These are phyloP conservation scores for Masnerella sp. DNA, from an alignment of 2,888 invertebrate genomes.

Conservation along the genomic window DNA sequence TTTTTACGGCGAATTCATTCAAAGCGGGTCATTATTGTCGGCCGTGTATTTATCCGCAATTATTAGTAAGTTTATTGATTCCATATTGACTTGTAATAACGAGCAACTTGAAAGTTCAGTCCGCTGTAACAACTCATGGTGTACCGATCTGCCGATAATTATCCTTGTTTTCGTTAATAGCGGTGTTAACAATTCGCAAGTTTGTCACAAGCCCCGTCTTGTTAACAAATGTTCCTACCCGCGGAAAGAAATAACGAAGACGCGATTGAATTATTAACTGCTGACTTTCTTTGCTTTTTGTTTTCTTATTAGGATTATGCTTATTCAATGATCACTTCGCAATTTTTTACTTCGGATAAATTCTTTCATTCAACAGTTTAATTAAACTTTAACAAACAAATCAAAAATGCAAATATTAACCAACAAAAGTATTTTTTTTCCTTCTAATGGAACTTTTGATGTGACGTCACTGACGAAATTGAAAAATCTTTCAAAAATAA, in stretches of 20 bases:
- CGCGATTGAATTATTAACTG: neutral
- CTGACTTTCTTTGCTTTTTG: too few relatives aligned
- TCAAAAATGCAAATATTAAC: too few relatives aligned
- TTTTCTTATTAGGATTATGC: too few relatives aligned
- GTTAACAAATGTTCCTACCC: neutral
- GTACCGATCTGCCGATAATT: constrained; percentile 40
- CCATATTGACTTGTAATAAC: constrained; percentile 39
- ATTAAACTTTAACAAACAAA: too few relatives aligned
- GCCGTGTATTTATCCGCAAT: constrained; percentile 40
- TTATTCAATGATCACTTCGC: too few relatives aligned
- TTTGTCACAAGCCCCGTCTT: constrained; percentile 8
- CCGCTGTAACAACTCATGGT: constrained; percentile 26
- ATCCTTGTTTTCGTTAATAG: constrained; percentile 35
- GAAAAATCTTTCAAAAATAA: too few relatives aligned
- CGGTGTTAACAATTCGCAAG: constrained; percentile 24
- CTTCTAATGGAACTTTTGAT: too few relatives aligned
- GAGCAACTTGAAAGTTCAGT: constrained; percentile 36
- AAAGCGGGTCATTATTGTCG: constrained; percentile 43
- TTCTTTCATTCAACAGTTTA: too few relatives aligned
- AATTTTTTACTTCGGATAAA: too few relatives aligned
- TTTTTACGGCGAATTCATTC: constrained; percentile 47
- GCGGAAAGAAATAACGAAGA: neutral
- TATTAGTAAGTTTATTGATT: constrained; percentile 53
- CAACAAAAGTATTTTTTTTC: too few relatives aligned
- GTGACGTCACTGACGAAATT: too few relatives aligned